Evolutionary conservation across 2,797 vertebrate species (phyloP).

Genomic region (Ammospiza maritima): DNA sequence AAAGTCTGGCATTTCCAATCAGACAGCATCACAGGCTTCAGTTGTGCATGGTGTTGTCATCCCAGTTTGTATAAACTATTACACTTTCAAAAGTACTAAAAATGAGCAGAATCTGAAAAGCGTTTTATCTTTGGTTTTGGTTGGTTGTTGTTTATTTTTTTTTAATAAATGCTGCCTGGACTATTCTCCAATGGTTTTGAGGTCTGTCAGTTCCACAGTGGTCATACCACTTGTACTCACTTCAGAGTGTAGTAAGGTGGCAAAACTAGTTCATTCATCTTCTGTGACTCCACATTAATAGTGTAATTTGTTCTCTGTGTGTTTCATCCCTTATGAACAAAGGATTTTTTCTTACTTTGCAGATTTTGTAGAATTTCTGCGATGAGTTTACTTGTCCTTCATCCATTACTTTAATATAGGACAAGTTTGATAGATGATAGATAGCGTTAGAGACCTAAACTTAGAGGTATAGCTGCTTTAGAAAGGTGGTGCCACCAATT

Average conservation of each 20-base stretch:
- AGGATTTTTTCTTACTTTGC: not conserved
- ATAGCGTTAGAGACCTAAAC: not conserved
- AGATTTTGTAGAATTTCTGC: not conserved
- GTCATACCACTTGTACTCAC: not conserved
- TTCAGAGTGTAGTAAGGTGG: not conserved
- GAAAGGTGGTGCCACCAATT: not conserved
- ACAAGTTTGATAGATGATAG: not conserved
- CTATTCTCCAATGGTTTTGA: not conserved
- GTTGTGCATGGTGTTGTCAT: not conserved
- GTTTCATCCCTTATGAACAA: not conserved
- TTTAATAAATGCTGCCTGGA: not conserved
- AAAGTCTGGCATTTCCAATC: not conserved
- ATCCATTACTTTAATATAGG: not conserved
- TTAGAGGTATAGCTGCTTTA: not conserved
- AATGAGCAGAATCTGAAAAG: not conserved
- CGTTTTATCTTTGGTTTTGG: fast-evolving
- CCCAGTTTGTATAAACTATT: not conserved
- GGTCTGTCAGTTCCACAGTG: not conserved
- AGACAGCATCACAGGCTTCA: not conserved
- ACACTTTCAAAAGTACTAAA: not conserved
- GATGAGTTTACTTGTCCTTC: not conserved
- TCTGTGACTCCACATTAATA: not conserved
- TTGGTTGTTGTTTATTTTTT: not conserved
- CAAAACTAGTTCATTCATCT: not conserved
- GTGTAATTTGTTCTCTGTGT: not conserved